phyloP scores from a whole-genome alignment of 2,113 vertebrate genomes.

The Pachypanchax playfairii region DNA sequence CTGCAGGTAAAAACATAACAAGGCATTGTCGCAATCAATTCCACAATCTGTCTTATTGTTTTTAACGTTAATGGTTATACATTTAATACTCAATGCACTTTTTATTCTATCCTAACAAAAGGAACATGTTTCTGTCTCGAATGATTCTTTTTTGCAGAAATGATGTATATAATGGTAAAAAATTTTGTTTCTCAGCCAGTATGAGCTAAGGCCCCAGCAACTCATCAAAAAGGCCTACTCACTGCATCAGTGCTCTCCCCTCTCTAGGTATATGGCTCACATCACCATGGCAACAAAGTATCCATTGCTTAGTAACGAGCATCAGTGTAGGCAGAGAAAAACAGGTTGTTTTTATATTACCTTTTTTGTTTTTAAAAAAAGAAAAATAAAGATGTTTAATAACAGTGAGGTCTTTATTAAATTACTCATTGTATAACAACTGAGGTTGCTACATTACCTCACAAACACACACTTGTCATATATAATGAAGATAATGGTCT shows the following conservation, averaged over 20 bases:
- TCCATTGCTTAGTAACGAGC: conserved; percentile 66
- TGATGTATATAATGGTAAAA: conserved; percentile 25
- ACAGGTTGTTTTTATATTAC: conserved; percentile 62
- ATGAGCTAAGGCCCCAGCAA: conserved; percentile 57
- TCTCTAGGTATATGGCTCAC: conserved; percentile 77
- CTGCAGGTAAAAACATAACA: no score
- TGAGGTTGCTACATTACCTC: conserved; percentile 2
- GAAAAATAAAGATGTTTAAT: conserved; percentile 28
- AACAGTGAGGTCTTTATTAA: conserved; percentile 25
- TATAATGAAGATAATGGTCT: no score
- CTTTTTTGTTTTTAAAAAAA: conserved; percentile 40
- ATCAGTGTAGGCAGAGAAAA: conserved; percentile 64
- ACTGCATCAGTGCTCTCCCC: conserved; percentile 74
- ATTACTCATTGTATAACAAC: conserved; percentile 29
- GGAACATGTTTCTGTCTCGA: neutral
- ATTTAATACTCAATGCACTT: no score
- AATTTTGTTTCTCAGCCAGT: conserved; percentile 40
- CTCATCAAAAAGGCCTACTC: conserved; percentile 75
- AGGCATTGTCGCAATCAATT: no score
- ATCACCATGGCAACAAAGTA: conserved; percentile 79
- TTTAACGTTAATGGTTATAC: no score
- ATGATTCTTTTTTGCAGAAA: conserved; percentile 3
- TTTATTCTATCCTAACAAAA: neutral
- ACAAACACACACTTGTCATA: conserved; percentile 12
- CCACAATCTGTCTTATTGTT: no score